Evolutionary conservation across 2,888 invertebrate species (phyloP).

Genomic region (Epirrhoe alternata): DNA sequence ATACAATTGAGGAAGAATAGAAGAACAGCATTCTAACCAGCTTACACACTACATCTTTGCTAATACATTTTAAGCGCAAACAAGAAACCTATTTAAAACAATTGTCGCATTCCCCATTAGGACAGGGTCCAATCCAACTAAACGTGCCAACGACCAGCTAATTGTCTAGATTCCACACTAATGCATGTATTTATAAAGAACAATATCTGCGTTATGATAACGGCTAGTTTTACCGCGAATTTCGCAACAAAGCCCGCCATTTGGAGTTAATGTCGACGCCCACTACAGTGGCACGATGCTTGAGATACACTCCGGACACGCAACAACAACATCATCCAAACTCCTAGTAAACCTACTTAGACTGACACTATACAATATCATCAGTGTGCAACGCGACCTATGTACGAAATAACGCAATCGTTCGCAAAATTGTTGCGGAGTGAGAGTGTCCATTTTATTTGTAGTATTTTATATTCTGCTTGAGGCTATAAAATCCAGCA

Average conservation of each 20-base stretch:
- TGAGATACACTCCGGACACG: no score
- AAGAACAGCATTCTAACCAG: neutral
- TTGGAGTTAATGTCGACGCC: conserved; percentile 34
- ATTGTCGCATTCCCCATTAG: conserved; percentile 22
- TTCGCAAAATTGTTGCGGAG: no score
- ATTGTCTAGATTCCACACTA: conserved; percentile 41
- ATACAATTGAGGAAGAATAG: no score
- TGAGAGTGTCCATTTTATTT: no score
- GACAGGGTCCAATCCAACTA: conserved; percentile 20
- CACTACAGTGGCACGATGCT: neutral
- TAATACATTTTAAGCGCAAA: neutral
- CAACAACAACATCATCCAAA: no score
- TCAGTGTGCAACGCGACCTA: no score
- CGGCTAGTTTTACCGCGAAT: conserved; percentile 40
- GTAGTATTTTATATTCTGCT: neutral
- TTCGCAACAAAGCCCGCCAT: conserved; percentile 43
- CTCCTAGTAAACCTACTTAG: no score
- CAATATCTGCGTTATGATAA: conserved; percentile 44
- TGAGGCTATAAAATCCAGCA: neutral
- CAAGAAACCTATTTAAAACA: conserved; percentile 7
- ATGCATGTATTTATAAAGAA: conserved; percentile 44
- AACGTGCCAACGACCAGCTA: conserved; percentile 35
- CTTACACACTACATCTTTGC: neutral
- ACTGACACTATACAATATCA: no score
- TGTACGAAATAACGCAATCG: no score